Base-by-base conservation (phyloP, 2,888 invertebrate genomes). In the Oscheius myriophilus region DNA sequence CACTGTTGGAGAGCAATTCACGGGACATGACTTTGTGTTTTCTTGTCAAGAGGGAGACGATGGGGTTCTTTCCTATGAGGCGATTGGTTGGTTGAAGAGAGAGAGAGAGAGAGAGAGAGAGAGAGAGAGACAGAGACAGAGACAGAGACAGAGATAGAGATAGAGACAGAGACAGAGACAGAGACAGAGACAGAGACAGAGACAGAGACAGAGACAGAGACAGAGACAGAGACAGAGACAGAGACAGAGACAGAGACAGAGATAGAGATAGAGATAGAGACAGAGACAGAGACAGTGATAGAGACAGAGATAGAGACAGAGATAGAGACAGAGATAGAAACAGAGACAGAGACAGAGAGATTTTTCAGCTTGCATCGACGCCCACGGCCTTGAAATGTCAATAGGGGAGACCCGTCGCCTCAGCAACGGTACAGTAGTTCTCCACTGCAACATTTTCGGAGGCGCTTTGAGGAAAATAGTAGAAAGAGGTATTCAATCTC, bases 51-150 rank as follows among this genome's bases (percentile, higher is more conserved):
- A 77, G 63, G 78, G 73, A n/a, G 77, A 76, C 33, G 75, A 78
- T 46, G 80, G 80, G n/a, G 75, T 80, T 2, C 51, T 80, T 18
- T 71, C 70, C 42, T 80, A 77, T 33, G 80, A 80, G 42, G 76
- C 80, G 0, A 72, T 73, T 2, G 74, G 74, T 74, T n/a, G 18
- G 39, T 21, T 12, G 2, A 12, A 6, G 18, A 57, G 6, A 11
- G 12, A 26, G 3, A 21, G 23, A 7, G 54, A 54, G 12, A 54
- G 33, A 33, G 33, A 33, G 33, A 33, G 33, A 33, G 33, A 33
- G 33, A 33, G 9, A 33, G 33, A 33, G 33, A 33, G 33, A 33
- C 4, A 33, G 33, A 33, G 33, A 33, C 9, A 3, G 12, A 54
- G 33, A 33, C 4, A 33, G 33, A 33, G 33, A 33, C 4, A 33